These are phyloP conservation scores for Lepeophtheirus salmonis DNA, from an alignment of 1,140 invertebrate species.

Conservation along the genomic window DNA sequence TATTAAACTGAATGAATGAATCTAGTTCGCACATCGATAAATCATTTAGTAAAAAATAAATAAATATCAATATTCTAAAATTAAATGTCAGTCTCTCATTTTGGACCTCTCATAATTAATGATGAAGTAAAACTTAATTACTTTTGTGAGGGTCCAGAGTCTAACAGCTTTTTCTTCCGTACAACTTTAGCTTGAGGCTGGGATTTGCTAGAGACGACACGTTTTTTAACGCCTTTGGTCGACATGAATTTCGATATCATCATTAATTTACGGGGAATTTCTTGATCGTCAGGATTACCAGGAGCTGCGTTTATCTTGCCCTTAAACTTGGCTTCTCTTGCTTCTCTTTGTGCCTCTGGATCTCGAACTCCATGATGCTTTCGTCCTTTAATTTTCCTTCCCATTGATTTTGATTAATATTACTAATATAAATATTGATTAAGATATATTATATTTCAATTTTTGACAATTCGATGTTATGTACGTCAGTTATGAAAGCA, in stretches of 20 bases:
- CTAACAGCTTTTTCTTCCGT: background rate
- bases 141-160: conserved; percentile 24
- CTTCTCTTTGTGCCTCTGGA: conserved; percentile 39
- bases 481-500: too few species aligned
- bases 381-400: conserved; percentile 48
- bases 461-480: too few species aligned
- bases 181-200: background rate
- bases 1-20: too few species aligned
- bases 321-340: conserved; percentile 28
- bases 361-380: conserved; percentile 48
- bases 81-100: too few species aligned
- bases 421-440: background rate
- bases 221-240: conserved; percentile 1
- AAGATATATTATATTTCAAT: too few species aligned
- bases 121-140: conserved; percentile 21
- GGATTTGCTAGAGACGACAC: background rate
- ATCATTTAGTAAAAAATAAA: too few species aligned
- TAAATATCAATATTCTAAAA: too few species aligned
- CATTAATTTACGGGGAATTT: conserved; percentile 40
- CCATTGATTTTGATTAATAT: conserved; percentile 31
- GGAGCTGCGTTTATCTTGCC: conserved; percentile 44
- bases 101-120: conserved; percentile 8
- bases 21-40: too few species aligned
- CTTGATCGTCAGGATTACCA: conserved; percentile 39
- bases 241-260: conserved; percentile 31